Percentiles rank a stretch among this genome's conserved stretches.
phyloP scores from a whole-genome alignment of 2,888 invertebrate species.

The Platypus cylindrus region DNA sequence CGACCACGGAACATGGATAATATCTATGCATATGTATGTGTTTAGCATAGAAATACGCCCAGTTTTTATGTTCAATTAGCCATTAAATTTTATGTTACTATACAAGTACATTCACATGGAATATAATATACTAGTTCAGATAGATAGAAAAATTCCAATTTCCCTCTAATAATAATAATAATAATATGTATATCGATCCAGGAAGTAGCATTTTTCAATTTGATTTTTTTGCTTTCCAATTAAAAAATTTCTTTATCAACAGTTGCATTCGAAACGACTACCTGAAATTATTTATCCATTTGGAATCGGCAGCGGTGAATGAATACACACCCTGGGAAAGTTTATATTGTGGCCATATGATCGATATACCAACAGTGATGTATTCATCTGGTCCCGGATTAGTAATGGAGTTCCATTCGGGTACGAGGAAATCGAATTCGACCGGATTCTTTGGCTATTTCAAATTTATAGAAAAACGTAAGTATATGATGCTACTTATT shows the following conservation, averaged over 20 bases:
- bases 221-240: constrained; percentile 31
- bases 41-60: no score
- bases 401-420: constrained; percentile 61
- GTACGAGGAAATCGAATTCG: constrained; percentile 40
- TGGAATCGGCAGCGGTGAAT: constrained; percentile 57
- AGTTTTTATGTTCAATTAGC: no score
- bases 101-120: no score
- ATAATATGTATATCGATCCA: not conserved
- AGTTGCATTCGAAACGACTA: constrained; percentile 66
- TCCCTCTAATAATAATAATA: not conserved
- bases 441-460: constrained; percentile 66
- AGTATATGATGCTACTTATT: constrained; percentile 32
- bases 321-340: constrained; percentile 66
- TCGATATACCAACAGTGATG: constrained; percentile 56
- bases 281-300: constrained; percentile 63
- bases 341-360: constrained; percentile 55
- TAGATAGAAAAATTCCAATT: not conserved
- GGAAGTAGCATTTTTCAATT: constrained; percentile 1
- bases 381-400: constrained; percentile 65
- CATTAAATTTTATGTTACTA: no score
- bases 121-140: no score
- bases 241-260: no score
- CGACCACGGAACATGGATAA: no score
- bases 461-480: constrained; percentile 64
- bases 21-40: no score